Percentiles rank a stretch among this genome's conserved stretches.
Evolutionary conservation across 2,888 invertebrate genomes (phyloP).

Genomic region (Zele albiditarsus): DNA sequence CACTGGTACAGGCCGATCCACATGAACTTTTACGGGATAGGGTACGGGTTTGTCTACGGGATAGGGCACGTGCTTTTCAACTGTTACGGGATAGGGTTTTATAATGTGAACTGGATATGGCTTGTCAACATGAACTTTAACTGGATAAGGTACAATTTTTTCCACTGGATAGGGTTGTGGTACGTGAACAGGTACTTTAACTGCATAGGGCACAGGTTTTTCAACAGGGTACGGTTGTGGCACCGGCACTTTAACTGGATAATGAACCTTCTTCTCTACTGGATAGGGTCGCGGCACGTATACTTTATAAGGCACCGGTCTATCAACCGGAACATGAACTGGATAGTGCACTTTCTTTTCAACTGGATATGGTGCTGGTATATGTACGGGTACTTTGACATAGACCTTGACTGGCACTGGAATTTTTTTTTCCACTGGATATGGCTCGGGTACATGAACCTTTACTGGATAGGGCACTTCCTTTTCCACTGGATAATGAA

Average conservation of each 20-base stretch:
- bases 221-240: constrained; percentile 73
- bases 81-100: constrained; percentile 81
- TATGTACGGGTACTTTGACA: constrained; percentile 73
- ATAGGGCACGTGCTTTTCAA: constrained; percentile 74
- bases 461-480: constrained; percentile 77
- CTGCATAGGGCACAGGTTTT: constrained; percentile 80
- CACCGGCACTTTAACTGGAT: constrained; percentile 67
- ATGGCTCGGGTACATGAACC: constrained; percentile 75
- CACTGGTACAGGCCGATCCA: constrained; percentile 80
- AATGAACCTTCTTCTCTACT: constrained; percentile 69
- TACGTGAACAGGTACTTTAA: constrained; percentile 83
- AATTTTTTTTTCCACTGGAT: constrained; percentile 74
- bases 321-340: constrained; percentile 69
- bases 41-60: constrained; percentile 75
- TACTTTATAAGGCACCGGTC: constrained; percentile 71
- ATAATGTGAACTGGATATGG: constrained; percentile 77
- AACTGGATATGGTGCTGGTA: constrained; percentile 71
- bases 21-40: constrained; percentile 67
- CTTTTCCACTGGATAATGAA: constrained; percentile 80
- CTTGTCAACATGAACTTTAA: constrained; percentile 74
- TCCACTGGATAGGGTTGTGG: constrained; percentile 85
- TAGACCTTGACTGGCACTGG: constrained; percentile 67
- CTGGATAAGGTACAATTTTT: constrained; percentile 82
- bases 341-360: constrained; percentile 71
- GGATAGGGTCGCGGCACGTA: constrained; percentile 71